phyloP scores from a whole-genome alignment of 2,113 vertebrate genomes.

The Leptobrachium ailaonicum region DNA sequence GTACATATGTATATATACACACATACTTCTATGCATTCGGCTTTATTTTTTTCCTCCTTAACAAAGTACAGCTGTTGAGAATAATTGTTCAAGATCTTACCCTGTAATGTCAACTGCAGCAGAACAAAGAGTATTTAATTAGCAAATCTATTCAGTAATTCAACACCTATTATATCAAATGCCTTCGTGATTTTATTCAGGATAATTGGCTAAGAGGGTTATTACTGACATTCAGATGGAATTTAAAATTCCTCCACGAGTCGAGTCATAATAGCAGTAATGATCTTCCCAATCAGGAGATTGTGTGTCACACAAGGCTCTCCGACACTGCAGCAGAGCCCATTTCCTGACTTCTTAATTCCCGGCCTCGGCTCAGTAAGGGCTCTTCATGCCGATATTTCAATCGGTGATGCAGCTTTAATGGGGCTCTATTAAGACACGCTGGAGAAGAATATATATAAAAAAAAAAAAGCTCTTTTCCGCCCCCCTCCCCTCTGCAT shows the following conservation, averaged over 20 bases:
- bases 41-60: slow-evolving; percentile 78
- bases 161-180: slow-evolving; percentile 91
- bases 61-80: slow-evolving; percentile 85
- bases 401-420: slow-evolving; percentile 80
- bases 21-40: slow-evolving; percentile 69
- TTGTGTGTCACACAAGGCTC: slow-evolving; percentile 82
- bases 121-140: slow-evolving; percentile 91
- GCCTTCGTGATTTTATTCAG: slow-evolving; percentile 96
- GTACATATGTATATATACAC: slow-evolving; percentile 26
- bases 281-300: slow-evolving; percentile 94
- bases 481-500: slow-evolving; percentile 48
- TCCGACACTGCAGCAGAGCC: slow-evolving; percentile 78
- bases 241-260: slow-evolving; percentile 93
- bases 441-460: slow-evolving; percentile 64
- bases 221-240: slow-evolving; percentile 96
- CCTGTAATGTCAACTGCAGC: slow-evolving; percentile 86
- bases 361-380: slow-evolving; percentile 79
- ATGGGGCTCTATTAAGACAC: slow-evolving; percentile 81
- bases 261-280: slow-evolving; percentile 93
- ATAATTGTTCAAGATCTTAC: slow-evolving; percentile 85
- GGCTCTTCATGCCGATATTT: slow-evolving; percentile 81
- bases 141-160: slow-evolving; percentile 94
- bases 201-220: slow-evolving; percentile 99
- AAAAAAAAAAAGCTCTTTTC: slow-evolving; percentile 58
- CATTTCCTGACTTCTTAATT: slow-evolving; percentile 85